A percentile compares a stretch with the other conserved stretches of the same genome.
Conservation (phyloP, 2,888 invertebrate species). For the Sinohyriopsis cumingii region DNA sequence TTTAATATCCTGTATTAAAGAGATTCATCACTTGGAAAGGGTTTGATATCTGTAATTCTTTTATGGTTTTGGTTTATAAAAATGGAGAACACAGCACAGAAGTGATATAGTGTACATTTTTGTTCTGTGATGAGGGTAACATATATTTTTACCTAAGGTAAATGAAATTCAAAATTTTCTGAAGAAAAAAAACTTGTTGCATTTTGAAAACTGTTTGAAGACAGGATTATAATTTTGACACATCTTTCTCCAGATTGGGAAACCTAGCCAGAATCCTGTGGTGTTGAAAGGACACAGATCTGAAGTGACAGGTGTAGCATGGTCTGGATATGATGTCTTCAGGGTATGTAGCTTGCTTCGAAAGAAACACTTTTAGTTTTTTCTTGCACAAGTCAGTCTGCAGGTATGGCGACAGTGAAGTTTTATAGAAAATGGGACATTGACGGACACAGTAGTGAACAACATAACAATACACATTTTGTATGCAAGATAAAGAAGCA, state of each 20-base stretch:
- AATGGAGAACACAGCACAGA: no score
- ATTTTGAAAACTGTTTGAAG: neutral
- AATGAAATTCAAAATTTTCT: no score
- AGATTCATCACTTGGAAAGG: no score
- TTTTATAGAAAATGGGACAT: neutral
- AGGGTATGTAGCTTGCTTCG: conserved; percentile 41
- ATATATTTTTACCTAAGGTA: no score
- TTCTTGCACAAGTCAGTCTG: neutral
- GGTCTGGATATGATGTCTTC: conserved; percentile 75
- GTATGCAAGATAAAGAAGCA: no score
- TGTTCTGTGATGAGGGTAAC: no score
- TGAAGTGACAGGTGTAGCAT: conserved; percentile 91
- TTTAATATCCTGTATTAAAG: no score
- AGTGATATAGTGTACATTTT: no score
- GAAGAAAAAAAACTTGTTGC: no score
- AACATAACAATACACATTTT: no score
- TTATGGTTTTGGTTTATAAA: no score
- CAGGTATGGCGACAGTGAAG: neutral
- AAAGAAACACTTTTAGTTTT: neutral
- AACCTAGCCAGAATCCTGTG: conserved; percentile 79
- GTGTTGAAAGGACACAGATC: conserved; percentile 84
- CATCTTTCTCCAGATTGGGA: conserved; percentile 47
- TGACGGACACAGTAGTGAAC: neutral
- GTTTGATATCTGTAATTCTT: no score
- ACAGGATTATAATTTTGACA: neutral